These are phyloP conservation scores for Axis porcinus DNA, from an alignment of 2,113 vertebrate genomes.

Conservation along the genomic window DNA sequence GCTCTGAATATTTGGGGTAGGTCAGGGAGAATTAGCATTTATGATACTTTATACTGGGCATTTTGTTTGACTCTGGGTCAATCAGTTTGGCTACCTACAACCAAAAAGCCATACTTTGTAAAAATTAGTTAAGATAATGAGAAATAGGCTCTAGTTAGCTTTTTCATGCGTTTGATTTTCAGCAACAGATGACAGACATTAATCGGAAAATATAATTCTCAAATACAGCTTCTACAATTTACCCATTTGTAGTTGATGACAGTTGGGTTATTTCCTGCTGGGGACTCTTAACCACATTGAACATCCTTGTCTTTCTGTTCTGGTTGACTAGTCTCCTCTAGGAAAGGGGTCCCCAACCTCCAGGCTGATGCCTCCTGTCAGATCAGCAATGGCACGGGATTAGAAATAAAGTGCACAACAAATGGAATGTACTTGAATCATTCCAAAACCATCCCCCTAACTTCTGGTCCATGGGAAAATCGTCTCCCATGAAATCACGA, in stretches of 20 bases:
- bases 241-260: not conserved
- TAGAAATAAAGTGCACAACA: not conserved
- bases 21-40: not conserved
- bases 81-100: not conserved
- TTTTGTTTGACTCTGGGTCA: not conserved
- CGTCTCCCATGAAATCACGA: not conserved
- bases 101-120: not conserved
- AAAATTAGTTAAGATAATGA: not conserved
- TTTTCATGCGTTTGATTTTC: not conserved
- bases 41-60: not conserved
- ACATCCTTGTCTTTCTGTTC: not conserved
- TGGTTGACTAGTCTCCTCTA: not conserved
- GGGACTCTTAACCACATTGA: not conserved
- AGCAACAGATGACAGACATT: not conserved
- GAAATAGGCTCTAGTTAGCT: not conserved
- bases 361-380: not conserved
- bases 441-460: not conserved
- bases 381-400: not conserved
- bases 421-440: not conserved
- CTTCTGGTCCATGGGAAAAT: not conserved
- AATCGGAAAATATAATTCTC: not conserved
- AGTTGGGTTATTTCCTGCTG: not conserved
- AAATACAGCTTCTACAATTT: not conserved
- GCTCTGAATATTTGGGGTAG: not conserved
- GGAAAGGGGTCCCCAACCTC: not conserved